Evolutionary conservation across 2,797 vertebrate species (phyloP).

Genomic region (Chelmon rostratus): DNA sequence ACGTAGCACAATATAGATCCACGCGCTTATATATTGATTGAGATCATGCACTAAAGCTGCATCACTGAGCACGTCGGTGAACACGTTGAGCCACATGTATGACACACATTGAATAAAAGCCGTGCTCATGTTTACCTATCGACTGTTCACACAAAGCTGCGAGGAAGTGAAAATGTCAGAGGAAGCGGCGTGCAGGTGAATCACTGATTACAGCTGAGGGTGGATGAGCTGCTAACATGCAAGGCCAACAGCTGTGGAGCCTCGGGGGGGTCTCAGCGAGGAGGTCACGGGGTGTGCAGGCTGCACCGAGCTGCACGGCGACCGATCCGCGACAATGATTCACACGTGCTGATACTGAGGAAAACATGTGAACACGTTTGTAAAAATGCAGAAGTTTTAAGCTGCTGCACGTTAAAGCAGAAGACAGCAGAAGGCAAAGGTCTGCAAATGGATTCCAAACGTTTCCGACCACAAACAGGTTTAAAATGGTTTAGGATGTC

Average conservation of each 20-base stretch:
- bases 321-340: conserved; percentile 19
- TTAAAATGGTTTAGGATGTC: neutral
- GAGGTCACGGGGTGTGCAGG: conserved; percentile 52
- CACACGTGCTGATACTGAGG: neutral
- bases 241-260: conserved; percentile 76
- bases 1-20: conserved; percentile 53
- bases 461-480: neutral
- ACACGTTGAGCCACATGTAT: conserved; percentile 7
- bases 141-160: conserved; percentile 66
- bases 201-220: conserved; percentile 81
- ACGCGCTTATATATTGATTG: neutral
- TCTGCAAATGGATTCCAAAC: neutral
- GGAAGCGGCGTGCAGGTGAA: conserved; percentile 78
- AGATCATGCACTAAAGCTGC: conserved; percentile 21
- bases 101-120: conserved; percentile 58
- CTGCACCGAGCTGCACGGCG: conserved; percentile 26
- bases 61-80: conserved; percentile 20
- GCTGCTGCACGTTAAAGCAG: neutral
- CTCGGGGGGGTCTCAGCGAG: conserved; percentile 48
- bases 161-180: conserved; percentile 73
- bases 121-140: conserved; percentile 62
- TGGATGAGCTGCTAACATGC: conserved; percentile 80
- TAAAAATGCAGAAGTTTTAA: neutral
- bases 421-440: neutral
- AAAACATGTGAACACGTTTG: conserved; percentile 3